Evolutionary conservation across 2,888 invertebrate species (phyloP), one percentile per base, ranked within the genome.

Genomic region (Andrena marginata): DNA sequence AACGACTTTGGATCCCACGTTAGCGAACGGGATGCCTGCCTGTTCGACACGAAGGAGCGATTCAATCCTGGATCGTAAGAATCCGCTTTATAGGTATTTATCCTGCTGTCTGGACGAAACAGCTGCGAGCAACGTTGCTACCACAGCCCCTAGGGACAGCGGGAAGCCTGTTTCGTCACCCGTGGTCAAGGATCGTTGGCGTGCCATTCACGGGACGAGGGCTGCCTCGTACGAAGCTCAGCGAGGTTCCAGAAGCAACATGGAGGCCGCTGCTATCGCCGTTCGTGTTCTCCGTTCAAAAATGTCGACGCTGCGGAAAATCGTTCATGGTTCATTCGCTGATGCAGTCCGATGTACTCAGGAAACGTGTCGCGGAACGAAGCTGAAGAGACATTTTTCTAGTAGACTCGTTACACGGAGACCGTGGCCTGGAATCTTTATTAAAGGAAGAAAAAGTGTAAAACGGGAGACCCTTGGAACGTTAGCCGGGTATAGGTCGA

Each of bases 11-110:
- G 62, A 54, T 54, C 29, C 69, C 26, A 29, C 60, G 56, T 76
- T 69, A 62, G 31, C 48, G 71, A 76, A 69, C 60, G 60, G 68
- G 72, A 1, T 26, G 68, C 49, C 65, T 73, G 65, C 65, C 73
- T 63, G 69, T 42, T 74, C 78, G 63, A 70, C 20, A 62, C 83
- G 63, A 60, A 51, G 68, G n/a, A 67, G 48, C 71, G 49, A 77
- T 73, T 51, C 77, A 13, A 29, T 51, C 51, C n/a, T 35, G 49
- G 35, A 54, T 70, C 67, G 29, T 20, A 31, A 77, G 78, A 65
- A 77, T 77, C 56, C 64, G 72, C 82, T 82, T 78, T 20, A 54
- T 82, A 83, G 70, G 62, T 87, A 78, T 87, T 83, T 82, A 82
- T 82, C 77, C 56, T 63, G 76, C 59, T 62, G 75, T 51, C 64